Evolutionary conservation across 2,888 invertebrate species (phyloP).

Genomic region (Osmoderma eremita): DNA sequence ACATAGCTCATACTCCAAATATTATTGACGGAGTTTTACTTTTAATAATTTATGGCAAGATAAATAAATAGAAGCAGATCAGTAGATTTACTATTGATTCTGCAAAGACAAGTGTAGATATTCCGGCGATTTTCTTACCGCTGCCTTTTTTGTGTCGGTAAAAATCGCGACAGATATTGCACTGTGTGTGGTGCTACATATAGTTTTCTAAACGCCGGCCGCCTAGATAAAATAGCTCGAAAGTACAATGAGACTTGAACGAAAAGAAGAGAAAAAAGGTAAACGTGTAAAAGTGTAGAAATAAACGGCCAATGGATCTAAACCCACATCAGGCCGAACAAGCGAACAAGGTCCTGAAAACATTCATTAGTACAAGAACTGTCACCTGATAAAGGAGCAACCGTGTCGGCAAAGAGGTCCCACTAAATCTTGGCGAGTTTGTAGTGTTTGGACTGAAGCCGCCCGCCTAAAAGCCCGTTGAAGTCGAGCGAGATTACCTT

Average conservation of each 20-base stretch:
- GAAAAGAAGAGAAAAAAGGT: slow-evolving; percentile 35
- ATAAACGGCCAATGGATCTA: slow-evolving; percentile 44
- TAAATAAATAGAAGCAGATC: slow-evolving; percentile 1
- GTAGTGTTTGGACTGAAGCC: slow-evolving; percentile 57
- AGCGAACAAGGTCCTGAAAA: slow-evolving; percentile 59
- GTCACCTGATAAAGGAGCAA: slow-evolving; percentile 62
- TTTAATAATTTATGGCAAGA: background rate
- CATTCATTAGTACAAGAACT: slow-evolving; percentile 62
- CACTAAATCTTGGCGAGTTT: slow-evolving; percentile 60
- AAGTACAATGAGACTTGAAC: slow-evolving; percentile 38
- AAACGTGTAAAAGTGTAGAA: slow-evolving; percentile 46
- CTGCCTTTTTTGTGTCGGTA: slow-evolving; percentile 7
- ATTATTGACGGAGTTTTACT: too few relatives aligned
- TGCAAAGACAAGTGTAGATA: slow-evolving; percentile 5
- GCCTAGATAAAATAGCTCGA: slow-evolving; percentile 40
- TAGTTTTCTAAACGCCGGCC: slow-evolving; percentile 34
- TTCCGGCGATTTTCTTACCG: background rate
- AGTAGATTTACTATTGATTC: too few relatives aligned
- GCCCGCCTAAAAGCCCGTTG: slow-evolving; percentile 49
- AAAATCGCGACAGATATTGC: slow-evolving; percentile 7
- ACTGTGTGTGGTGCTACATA: slow-evolving; percentile 44
- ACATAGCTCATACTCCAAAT: too few relatives aligned
- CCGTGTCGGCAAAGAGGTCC: slow-evolving; percentile 59
- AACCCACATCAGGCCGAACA: slow-evolving; percentile 48
- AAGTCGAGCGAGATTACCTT: slow-evolving; percentile 43